A percentile compares a stretch with the other conserved stretches of the same genome.
These are phyloP conservation scores for Agrypnus murinus DNA, from an alignment of 2,888 invertebrate genomes.

Conservation along the genomic window DNA sequence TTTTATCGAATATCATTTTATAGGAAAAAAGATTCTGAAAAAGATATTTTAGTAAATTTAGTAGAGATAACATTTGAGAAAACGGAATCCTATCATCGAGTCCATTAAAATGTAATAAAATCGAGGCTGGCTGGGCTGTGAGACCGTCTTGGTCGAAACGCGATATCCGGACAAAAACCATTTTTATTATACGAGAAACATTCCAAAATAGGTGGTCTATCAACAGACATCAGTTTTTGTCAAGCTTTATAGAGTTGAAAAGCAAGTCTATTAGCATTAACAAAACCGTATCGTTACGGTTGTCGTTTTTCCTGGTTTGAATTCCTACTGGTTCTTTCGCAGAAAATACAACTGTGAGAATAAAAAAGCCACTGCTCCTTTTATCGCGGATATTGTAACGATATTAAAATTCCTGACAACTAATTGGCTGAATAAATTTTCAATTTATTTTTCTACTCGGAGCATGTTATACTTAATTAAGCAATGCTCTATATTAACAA, in stretches of 20 bases:
- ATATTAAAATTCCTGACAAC: slow-evolving; percentile 25
- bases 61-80: slow-evolving; percentile 7
- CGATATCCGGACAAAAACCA: slow-evolving; percentile 46
- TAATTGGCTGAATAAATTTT: slow-evolving; percentile 11
- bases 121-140: slow-evolving; percentile 30
- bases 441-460: too few relatives aligned
- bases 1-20: neutral
- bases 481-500: too few relatives aligned
- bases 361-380: slow-evolving; percentile 23
- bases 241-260: slow-evolving; percentile 46
- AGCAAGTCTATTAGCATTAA: slow-evolving; percentile 54
- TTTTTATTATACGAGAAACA: slow-evolving; percentile 52
- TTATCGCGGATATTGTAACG: slow-evolving; percentile 33
- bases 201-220: slow-evolving; percentile 57
- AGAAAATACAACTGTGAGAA: slow-evolving; percentile 27
- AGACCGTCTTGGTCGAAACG: slow-evolving; percentile 32
- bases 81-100: slow-evolving; percentile 9
- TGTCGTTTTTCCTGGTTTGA: slow-evolving; percentile 39
- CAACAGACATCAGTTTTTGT: slow-evolving; percentile 46
- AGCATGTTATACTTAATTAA: too few relatives aligned
- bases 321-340: slow-evolving; percentile 36
- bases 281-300: slow-evolving; percentile 40
- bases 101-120: slow-evolving; percentile 43
- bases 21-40: neutral
- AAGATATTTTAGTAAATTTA: neutral